Base-by-base conservation (phyloP, 2,888 invertebrate species). In the Omphaloscelis lunosa region DNA sequence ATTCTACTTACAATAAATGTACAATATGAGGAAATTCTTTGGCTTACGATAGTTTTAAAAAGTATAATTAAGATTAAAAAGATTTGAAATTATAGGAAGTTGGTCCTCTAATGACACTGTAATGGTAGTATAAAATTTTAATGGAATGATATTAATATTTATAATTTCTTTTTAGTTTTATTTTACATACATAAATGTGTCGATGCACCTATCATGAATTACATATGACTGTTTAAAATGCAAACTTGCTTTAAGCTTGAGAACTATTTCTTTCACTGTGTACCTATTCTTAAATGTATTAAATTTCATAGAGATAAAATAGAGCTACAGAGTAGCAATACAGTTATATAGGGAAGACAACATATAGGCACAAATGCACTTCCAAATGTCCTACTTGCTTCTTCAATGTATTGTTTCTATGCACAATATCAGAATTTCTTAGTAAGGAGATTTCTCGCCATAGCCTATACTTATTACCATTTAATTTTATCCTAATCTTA, bases 91-190 rank as follows among this genome's bases (percentile, higher is more conserved):
- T 83, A 88, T 90, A 90, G 81, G 85, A 89, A 90, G 88, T 93
- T 94, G 94, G 94, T 94, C 94, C 94, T 88, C 93, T 93, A 93
- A 89, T 81, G 90, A 92, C 89, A 86, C 88, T 84, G 74, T 84
- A 77, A 79, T 79, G 80, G 77, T 82, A 88, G 86, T 89, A 83
- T 80, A 89, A 81, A 83, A 89, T 85, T 88, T 83, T 80, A 87
- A 90, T 92, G 93, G 93, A 93, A 92, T 93, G 93, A 92, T 89
- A 80, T 73, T 75, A 69, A 75, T 66, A 80, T 75, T 66, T 75
- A 65, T 65, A 48, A 41, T 65, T 63, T 77, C 48, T 74, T 79
- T 51, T 75, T n/a, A n/a, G n/a, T n/a, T n/a, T 77, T 61, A 59
- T 72, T 65, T 71, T 79, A 79, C 27, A 27, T 65, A 65, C 11